These are phyloP conservation scores for Oligia fasciuncula DNA, from an alignment of 2,888 invertebrate species.

Conservation along the genomic window DNA sequence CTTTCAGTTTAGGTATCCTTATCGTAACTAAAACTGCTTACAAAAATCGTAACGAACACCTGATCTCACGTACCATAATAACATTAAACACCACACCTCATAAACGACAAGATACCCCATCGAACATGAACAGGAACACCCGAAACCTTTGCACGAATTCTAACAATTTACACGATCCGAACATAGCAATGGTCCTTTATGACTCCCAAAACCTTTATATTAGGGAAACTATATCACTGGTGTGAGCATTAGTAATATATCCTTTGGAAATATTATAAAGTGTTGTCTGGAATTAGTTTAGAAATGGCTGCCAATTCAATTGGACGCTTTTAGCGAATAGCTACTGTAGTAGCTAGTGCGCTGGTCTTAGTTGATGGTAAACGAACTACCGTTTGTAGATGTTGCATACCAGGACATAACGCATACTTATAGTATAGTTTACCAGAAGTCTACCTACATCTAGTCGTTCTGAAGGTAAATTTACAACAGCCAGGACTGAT, in stretches of 20 bases:
- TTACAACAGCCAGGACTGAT: neutral
- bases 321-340: neutral
- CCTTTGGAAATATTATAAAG: neutral
- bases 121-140: conserved; percentile 49
- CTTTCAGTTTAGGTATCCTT: too few species aligned
- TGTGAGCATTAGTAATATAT: conserved; percentile 44
- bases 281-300: neutral
- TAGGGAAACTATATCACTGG: conserved; percentile 44
- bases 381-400: neutral
- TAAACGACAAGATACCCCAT: conserved; percentile 42
- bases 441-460: too few species aligned
- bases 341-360: neutral
- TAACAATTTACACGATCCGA: conserved; percentile 50
- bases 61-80: conserved; percentile 21
- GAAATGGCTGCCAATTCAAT: neutral
- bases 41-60: conserved; percentile 21
- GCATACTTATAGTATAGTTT: neutral
- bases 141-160: conserved; percentile 37
- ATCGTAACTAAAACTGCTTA: neutral
- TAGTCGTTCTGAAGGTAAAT: too few species aligned
- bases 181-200: conserved; percentile 56
- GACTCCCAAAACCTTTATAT: conserved; percentile 47
- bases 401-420: too few species aligned
- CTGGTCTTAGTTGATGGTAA: neutral
- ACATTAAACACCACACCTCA: conserved; percentile 43